A percentile compares a stretch with the other conserved stretches of the same genome.
These are phyloP conservation scores for Elachura formosa DNA, from an alignment of 2,113 vertebrate genomes.

Conservation along the genomic window DNA sequence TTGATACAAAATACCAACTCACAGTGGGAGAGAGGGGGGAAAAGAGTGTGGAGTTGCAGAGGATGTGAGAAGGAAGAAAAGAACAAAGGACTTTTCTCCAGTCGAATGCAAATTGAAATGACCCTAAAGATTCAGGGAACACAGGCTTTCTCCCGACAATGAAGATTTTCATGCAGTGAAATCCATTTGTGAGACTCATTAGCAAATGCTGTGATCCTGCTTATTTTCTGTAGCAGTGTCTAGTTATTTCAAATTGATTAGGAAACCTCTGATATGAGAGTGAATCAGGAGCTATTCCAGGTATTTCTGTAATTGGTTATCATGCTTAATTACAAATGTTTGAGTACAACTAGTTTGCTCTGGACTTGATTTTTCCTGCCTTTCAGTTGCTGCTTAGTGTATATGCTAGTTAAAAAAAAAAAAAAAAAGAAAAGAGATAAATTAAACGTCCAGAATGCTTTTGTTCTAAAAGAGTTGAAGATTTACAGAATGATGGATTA, in stretches of 20 bases:
- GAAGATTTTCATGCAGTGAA: conserved; percentile 74
- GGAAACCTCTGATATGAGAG: conserved; percentile 69
- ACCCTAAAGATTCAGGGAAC: conserved; percentile 68
- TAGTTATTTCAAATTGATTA: conserved; percentile 76
- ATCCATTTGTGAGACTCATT: conserved; percentile 78
- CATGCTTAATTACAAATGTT: conserved; percentile 75
- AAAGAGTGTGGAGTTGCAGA: conserved; percentile 8
- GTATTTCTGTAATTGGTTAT: conserved; percentile 77
- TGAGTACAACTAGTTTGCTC: conserved; percentile 67
- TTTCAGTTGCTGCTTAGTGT: conserved; percentile 30
- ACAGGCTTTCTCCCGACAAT: conserved; percentile 69
- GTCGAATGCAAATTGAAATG: conserved; percentile 76
- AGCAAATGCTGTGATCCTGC: conserved; percentile 74
- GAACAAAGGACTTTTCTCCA: conserved; percentile 70
- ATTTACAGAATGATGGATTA: conserved; percentile 49
- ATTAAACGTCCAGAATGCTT: conserved; percentile 13
- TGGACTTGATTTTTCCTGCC: conserved; percentile 55
- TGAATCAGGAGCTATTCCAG: conserved; percentile 67
- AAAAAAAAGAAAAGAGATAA: not conserved
- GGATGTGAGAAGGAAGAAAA: conserved; percentile 47
- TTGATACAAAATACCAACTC: conserved; percentile 58
- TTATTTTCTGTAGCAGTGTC: conserved; percentile 69
- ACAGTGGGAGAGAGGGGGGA: not conserved
- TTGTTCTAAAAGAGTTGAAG: conserved; percentile 13
- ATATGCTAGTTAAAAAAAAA: not conserved